Base-by-base conservation (phyloP, 2,113 vertebrate genomes). In the Scomber japonicus region DNA sequence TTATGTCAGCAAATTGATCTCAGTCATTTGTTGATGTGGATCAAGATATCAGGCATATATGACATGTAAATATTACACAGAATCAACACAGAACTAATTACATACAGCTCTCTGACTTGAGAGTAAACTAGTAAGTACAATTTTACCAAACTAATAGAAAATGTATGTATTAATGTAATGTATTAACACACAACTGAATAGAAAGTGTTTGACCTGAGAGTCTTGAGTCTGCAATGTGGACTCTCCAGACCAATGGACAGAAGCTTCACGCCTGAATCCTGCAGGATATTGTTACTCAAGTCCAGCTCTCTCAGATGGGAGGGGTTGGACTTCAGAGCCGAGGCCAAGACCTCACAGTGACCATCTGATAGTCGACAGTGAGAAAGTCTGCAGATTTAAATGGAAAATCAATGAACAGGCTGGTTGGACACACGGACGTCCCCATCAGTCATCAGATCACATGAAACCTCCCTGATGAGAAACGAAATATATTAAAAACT, bases 261-360 rank as follows among this genome's bases (percentile, higher is more conserved):
- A 51, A 73, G 24, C 19, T 17, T 48, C 78, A 64, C 50, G 16
- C 35, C 75, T 12, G 75, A 60, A 0, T 60, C 75, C 45, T 69
- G 45, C 15, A 77, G 65, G 16, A 19, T 50, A 16, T 61, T 77
- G 19, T 44, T 11, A 27, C 19, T 69, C 19, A 77, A 17, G 4
- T 77, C 63, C 46, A 77, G 55, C 1, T 60, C 55, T 16, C 45
- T 60, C 63, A 77, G 5, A 6, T 68, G 46, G 13, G 64, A 68
- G 3, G 64, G 50, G 65, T 15, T 54, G 35, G 35, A 70, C 56
- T 69, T 70, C 16, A 78, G 57, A 45, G 75, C 48, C 0, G 73
- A 76, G 56, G 57, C 57, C 46, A 73, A 6, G 27, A 61, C 46
- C 61, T 72, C 45, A 50, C 70, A 72, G 56, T 69, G 40, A 27